Evolutionary conservation across 2,797 vertebrate genomes (phyloP), one percentile per base, ranked within the genome.

Genomic region (Mormyrops boulengeri): DNA sequence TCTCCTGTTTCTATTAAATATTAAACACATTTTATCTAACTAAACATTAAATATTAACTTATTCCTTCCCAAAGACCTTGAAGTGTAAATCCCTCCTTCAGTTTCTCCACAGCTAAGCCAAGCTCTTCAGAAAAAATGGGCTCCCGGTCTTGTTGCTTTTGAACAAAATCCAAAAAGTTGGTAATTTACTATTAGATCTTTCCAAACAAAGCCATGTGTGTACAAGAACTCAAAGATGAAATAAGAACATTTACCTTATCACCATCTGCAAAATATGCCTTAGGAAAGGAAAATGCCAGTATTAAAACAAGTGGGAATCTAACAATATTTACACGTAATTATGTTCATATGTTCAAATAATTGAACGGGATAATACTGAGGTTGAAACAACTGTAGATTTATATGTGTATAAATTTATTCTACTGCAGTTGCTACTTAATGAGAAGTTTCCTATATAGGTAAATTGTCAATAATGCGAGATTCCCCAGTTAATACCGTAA

Each of bases 201-300:
- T 90, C 73, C 90, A 90, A 62, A 84, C 26, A 47, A 62, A 87
- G 1, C 69, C 11, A 90, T 14, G 38, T 77, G 85, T 26, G 14
- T 26, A 90, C 22, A 2, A 88, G 55, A 19, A 55, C 2, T 66
- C 41, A 55, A 73, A 88, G n/a, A 77, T n/a, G 49, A 30, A 2
- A 66, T 89, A 90, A 41, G 17, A 44, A 87, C 0, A 92, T 95
- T 95, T 96, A 99, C 98, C 98, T 99, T 99, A 92, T 98, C 98
- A 87, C 98, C 96, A 96, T 99, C 98, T 91, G 99, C 98, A 96
- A 99, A 99, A 93, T 99, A 99, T 90, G 98, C 98, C 98, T 99
- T 90, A 49, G 94, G 93, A 84, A 17, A 6, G 50, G 88, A 85
- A 85, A 86, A 88, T 52, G 82, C 4, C 30, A 87, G 14, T 17